Evolutionary conservation across 1,140 invertebrate species (phyloP), one percentile per base, ranked within the genome.

Genomic region (Drosophila littoralis): DNA sequence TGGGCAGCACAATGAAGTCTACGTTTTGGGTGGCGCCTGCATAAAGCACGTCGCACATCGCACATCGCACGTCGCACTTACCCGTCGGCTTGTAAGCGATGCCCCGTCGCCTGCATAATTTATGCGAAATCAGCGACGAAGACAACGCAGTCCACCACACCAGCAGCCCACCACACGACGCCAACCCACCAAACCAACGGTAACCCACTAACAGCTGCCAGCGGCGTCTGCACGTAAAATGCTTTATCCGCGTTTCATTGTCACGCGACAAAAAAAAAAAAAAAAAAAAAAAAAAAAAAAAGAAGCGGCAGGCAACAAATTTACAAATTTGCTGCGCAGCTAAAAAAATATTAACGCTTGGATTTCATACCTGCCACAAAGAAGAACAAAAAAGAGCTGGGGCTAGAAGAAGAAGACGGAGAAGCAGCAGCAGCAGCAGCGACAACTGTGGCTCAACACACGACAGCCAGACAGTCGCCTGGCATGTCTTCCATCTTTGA

Each of bases 241-340:
- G 83, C 84, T 88, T 88, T 88, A 88, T 83, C 79, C 79, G 72
- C 83, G 83, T 89, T 88, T 89, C 83, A 88, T 88, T 88, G 83
- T 89, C 83, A 74, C 72, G 79, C 61, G 65, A 75, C 22, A 28
- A 28, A 5, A 28, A 28, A 74, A 67, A 81, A 22, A 68, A 78
- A 76, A 73, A 73, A 55, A 73, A 13, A n/a, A 3, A n/a, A n/a
- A n/a, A n/a, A 77, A 69, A 46, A 40, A 57, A 42, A 55, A 55
- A 32, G 12, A 5, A 28, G 4, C 22, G 22, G 79, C 64, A 54
- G 76, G 76, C 75, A 60, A 78, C 76, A 81, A 88, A 85, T 82
- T 81, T 79, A 79, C 83, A 79, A 82, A 82, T 82, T 86, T 75
- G 45, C 52, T 58, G 66, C 40, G 71, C 50, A 75, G 75, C 66